Base-by-base conservation (phyloP, 2,888 invertebrate genomes). In the Eristalis tenax region DNA sequence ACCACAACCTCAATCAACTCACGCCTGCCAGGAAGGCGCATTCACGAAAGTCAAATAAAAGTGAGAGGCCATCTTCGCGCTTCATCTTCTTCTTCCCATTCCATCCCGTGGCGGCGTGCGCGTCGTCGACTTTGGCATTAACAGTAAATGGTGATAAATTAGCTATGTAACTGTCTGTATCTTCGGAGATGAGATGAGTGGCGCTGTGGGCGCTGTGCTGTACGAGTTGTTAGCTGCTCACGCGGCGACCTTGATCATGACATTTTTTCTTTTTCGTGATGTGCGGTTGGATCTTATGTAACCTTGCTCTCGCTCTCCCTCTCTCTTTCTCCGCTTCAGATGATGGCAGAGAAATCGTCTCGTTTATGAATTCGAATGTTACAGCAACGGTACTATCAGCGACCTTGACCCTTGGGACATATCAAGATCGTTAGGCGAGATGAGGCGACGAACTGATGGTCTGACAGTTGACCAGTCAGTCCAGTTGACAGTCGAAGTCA, bases 231-330 rank as follows among this genome's bases (percentile, higher is more conserved):
- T 82, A 69, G 40, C 59, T 86, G 73, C 65, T 77, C 85, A 78
- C 86, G 83, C 68, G 0, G 35, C 73, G 79, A 79, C 87, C 87
- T 87, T 87, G 87, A 87, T 80, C 87, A 75, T 87, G 87, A 87
- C 82, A 76, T 82, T 77, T 77, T 80, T 50, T 50, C n/a, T 18
- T 50, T 18, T 1, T 50, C 50, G 18, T 50, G 50, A 18, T n/a
- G n/a, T 18, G 50, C 59, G 59, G 11, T 28, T 23, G 13, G 23
- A 26, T 26, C 8, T 81, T 73, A 43, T 15, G 78, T 74, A 82
- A 86, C 73, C 43, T 6, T 8, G 50, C 18, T 38, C 35, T n/a
- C 26, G 26, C 2, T 26, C 2, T 26, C 3, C 26, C 26, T 26
- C 26, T 26, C 26, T 26, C 26, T 26, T 26, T 26, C 26, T 26